Evolutionary conservation across 2,113 vertebrate genomes (phyloP).

Genomic region (Phrynocephalus versicolor): DNA sequence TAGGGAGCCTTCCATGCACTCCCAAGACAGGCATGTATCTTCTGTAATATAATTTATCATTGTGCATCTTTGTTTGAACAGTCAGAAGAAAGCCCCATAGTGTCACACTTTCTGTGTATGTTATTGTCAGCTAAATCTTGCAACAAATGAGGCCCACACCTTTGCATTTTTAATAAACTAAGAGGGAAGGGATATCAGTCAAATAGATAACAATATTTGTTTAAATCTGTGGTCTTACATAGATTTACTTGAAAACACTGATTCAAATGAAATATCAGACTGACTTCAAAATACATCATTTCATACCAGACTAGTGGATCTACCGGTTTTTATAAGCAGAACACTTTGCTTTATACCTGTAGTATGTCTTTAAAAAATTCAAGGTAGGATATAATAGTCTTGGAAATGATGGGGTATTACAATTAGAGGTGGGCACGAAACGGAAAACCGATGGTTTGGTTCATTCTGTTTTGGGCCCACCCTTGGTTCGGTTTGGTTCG

Average conservation of each 20-base stretch:
- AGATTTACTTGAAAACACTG: not conserved
- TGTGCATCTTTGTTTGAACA: not conserved
- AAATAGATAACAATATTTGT: not conserved
- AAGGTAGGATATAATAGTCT: too few species aligned
- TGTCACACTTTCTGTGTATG: not conserved
- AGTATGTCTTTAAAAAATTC: too few species aligned
- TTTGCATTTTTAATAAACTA: not conserved
- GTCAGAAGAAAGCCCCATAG: not conserved
- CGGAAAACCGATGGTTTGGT: too few species aligned
- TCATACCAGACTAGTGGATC: not conserved
- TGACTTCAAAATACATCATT: not conserved
- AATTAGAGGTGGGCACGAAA: too few species aligned
- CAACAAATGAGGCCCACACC: too few species aligned
- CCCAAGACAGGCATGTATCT: constrained; percentile 32
- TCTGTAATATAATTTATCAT: constrained; percentile 28
- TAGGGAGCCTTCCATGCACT: constrained; percentile 14
- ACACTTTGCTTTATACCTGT: too few species aligned
- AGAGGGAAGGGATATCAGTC: not conserved
- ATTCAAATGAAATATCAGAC: not conserved
- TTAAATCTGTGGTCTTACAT: not conserved
- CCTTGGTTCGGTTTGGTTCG: too few species aligned
- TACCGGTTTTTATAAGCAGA: too few species aligned
- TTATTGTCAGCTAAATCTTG: not conserved
- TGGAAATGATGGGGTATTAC: too few species aligned
- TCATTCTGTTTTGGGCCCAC: too few species aligned